Base-by-base conservation (phyloP, 1,140 invertebrate genomes). In the Drosophila kohkoa region DNA sequence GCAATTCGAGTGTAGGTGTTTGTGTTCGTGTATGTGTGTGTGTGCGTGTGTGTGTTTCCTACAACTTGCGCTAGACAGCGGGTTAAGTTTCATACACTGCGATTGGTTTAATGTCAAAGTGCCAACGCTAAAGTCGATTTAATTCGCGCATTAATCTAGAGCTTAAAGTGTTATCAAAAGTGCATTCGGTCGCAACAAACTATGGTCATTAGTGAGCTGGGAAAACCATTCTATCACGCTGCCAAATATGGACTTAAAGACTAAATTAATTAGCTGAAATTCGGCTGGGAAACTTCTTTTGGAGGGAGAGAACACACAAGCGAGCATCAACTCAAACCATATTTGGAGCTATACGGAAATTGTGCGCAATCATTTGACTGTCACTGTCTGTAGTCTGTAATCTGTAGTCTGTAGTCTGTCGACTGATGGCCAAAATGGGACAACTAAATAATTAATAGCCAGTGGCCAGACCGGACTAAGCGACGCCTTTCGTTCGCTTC, bases 181-280 rank as follows among this genome's bases (percentile, higher is more conserved):
- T 41, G 38, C 11, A 41, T 10, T 41, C 11, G 1, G 8, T 41
- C 11, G 38, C 38, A 11, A 3, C 8, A 10, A 41, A 41, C 38
- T 41, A 43, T 5, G 41, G 41, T 43, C 41, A 43, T 43, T 43
- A 13, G 41, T n/a, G 11, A n/a, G 11, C 41, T 43, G 41, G 41
- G 41, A 43, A 43, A 43, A 43, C 41, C 41, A 7, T 43, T 43
- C 11, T n/a, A 13, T 25, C 52, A 62, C 57, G 64, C 16, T 43
- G n/a, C 82, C 82, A 79, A 79, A 76, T 82, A 71, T 65, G 79
- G 25, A 20, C 62, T 54, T 11, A 58, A 45, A 46, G 51, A 28
- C 63, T 20, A 77, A 77, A 65, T 87, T 64, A 81, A 87, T 87
- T 76, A 75, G 69, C 60, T 71, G 55, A 30, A 48, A 59, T 75